These are phyloP conservation scores for Glaucidium brasilianum DNA, from an alignment of 2,113 vertebrate species.

Conservation along the genomic window DNA sequence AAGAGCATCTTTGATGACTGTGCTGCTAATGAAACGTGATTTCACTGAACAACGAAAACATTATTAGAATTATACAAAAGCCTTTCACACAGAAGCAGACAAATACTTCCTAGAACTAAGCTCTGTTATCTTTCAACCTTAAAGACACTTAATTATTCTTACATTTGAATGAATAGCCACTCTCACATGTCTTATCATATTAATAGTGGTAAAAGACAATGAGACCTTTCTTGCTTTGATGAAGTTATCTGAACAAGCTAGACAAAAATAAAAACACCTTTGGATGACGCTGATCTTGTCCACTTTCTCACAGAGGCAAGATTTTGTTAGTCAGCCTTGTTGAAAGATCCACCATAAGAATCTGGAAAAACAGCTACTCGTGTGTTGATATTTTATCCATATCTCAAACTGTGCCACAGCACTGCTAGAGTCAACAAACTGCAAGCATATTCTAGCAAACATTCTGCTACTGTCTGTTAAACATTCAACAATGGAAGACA, in stretches of 20 bases:
- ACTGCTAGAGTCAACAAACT: not conserved
- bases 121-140: not conserved
- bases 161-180: not conserved
- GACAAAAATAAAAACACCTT: not conserved
- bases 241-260: not conserved
- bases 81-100: not conserved
- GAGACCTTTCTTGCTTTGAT: not conserved
- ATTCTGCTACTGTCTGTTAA: not conserved
- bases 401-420: not conserved
- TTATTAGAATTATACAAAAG: not conserved
- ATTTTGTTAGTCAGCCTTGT: not conserved
- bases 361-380: rapidly evolving
- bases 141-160: not conserved
- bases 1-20: not conserved
- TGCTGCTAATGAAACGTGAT: not conserved
- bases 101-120: not conserved
- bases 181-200: not conserved
- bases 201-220: not conserved
- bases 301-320: not conserved
- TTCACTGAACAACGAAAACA: not conserved
- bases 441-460: not conserved
- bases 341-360: not conserved
- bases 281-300: no score
- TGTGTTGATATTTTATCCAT: not conserved
- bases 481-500: no score